A percentile compares a stretch with the other conserved stretches of the same genome.
Evolutionary conservation across 1,140 invertebrate genomes (phyloP).

Genomic region (Glomeris maerens): DNA sequence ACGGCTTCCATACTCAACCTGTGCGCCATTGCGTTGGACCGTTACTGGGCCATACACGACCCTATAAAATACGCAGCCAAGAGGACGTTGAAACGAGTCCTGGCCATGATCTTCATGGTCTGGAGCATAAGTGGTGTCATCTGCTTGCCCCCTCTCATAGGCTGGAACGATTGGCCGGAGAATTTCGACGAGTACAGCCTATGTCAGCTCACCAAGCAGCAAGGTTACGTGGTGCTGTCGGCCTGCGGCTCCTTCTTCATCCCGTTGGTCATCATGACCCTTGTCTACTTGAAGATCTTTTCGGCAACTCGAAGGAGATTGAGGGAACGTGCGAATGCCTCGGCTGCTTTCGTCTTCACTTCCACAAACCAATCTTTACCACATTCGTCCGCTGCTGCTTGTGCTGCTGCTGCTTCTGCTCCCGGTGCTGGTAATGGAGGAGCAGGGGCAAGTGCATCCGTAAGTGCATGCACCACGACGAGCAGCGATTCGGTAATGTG

Average conservation of each 20-base stretch:
- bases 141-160: conserved; percentile 85
- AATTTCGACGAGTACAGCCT: conserved; percentile 53
- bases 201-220: conserved; percentile 48
- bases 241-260: conserved; percentile 40
- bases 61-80: conserved; percentile 42
- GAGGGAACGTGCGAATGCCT: conserved; percentile 49
- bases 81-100: conserved; percentile 36
- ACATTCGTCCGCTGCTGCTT: too few relatives aligned
- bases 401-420: not conserved
- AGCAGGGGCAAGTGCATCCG: too few relatives aligned
- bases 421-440: too few relatives aligned
- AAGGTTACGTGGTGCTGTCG: conserved; percentile 28
- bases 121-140: conserved; percentile 56
- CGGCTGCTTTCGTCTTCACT: too few relatives aligned
- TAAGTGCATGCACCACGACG: too few relatives aligned
- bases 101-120: conserved; percentile 38
- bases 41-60: conserved; percentile 41
- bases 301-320: conserved; percentile 34
- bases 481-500: conserved; percentile 6
- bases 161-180: conserved; percentile 95
- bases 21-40: conserved; percentile 40
- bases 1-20: conserved; percentile 57
- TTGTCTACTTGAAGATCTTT: conserved; percentile 39
- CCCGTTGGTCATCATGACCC: conserved; percentile 36
- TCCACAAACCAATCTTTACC: too few relatives aligned